Evolutionary conservation across 2,797 vertebrate species (phyloP).

Genomic region (Moxostoma hubbsi): DNA sequence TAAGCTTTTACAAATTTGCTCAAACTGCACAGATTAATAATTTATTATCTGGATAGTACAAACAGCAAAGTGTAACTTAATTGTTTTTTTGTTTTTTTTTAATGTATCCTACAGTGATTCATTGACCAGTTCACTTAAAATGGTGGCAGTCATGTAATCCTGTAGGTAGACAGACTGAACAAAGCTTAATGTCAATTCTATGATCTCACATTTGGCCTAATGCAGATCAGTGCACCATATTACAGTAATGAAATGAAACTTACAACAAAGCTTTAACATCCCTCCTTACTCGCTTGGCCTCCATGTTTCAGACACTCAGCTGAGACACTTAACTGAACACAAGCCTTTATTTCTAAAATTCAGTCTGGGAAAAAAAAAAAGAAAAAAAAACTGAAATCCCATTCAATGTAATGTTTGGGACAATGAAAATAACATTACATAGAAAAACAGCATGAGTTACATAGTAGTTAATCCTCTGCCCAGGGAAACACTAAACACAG

Average conservation of each 20-base stretch:
- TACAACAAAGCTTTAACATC: slow-evolving; percentile 74
- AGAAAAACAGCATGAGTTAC: background rate
- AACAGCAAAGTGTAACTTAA: no score
- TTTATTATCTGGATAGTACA: no score
- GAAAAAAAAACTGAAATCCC: background rate
- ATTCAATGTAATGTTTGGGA: background rate
- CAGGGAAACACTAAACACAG: slow-evolving; percentile 25
- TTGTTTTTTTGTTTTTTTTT: no score
- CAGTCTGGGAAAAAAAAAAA: background rate
- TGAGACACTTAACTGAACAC: slow-evolving; percentile 9
- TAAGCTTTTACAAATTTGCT: background rate
- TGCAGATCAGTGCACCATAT: background rate
- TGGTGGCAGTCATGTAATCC: background rate
- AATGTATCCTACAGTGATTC: no score
- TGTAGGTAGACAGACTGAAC: background rate
- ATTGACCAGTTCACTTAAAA: no score
- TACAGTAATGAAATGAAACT: slow-evolving; percentile 57
- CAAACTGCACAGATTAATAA: no score
- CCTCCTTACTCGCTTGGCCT: slow-evolving; percentile 70
- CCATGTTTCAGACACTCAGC: slow-evolving; percentile 65
- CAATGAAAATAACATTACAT: background rate
- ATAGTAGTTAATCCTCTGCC: slow-evolving; percentile 9
- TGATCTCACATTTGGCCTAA: background rate
- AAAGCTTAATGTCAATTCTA: background rate
- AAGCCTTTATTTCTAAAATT: slow-evolving; percentile 33